Base-by-base conservation (phyloP, 1,140 invertebrate genomes). In the Ladona fulva region DNA sequence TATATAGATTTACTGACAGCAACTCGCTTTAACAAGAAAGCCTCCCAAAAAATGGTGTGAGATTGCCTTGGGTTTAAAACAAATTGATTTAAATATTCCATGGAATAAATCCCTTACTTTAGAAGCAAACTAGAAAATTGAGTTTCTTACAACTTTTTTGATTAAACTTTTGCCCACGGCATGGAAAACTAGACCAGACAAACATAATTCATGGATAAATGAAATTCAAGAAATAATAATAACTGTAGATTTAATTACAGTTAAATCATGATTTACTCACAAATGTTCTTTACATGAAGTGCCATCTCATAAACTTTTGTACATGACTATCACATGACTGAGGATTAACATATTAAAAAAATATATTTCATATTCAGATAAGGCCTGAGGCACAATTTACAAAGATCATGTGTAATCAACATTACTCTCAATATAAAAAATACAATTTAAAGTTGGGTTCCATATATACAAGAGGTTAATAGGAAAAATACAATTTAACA, bases 331-430 rank as follows among this genome's bases (percentile, higher is more conserved):
- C 52, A 66, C 52, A 66, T 66, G 52, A 66, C 52, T 66, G 52
- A 66, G 52, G n/a, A 66, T 66, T 66, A 66, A 66, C 52, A 66
- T 66, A 66, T 66, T 66, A 66, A 66, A 66, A 66, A 66, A 66
- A 66, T 66, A 66, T 66, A 66, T 66, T 66, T 66, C 12, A 66
- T 66, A 66, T 66, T 66, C 52, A 66, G 52, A 12, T 66, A 66
- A 66, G 52, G 52, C n/a, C 52, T 5, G 52, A 66, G 52, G 52
- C 52, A 66, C 52, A 22, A 66, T 66, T 66, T 66, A 66, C 52
- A 66, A 22, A 19, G 52, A 66, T 66, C 29, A 37, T 37, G 29
- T 37, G 29, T 37, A 66, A 66, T 66, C 52, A 22, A 66, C 52
- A 66, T 66, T 66, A 66, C 14, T 66, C n/a, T 66, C 29, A 22